phyloP scores from a whole-genome alignment of 1,140 invertebrate species.

The Mercenaria mercenaria region DNA sequence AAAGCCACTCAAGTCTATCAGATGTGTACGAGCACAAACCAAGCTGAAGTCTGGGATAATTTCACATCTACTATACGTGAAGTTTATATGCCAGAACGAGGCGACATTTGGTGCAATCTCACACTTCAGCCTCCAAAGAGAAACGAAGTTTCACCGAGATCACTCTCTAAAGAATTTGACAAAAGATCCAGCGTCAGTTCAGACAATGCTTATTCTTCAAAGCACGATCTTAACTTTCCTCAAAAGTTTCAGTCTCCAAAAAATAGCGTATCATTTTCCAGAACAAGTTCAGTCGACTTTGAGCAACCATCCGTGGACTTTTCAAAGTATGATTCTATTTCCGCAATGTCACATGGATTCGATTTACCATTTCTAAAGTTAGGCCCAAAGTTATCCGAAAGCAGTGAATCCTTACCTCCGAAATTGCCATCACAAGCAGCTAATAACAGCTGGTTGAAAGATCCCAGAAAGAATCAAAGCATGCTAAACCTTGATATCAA shows the following conservation, averaged over 20 bases:
- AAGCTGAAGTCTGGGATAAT: conserved; percentile 6
- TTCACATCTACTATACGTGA: neutral
- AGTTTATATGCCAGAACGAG: neutral
- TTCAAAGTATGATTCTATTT: no score
- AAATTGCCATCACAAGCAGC: neutral
- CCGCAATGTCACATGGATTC: neutral
- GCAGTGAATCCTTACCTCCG: neutral
- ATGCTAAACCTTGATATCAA: neutral
- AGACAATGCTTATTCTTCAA: neutral
- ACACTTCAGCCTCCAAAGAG: neutral
- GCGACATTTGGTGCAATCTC: neutral
- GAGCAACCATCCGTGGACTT: neutral
- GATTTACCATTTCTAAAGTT: neutral
- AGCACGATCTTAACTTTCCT: neutral
- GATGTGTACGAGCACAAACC: neutral
- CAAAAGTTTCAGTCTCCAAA: neutral
- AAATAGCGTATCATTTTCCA: neutral
- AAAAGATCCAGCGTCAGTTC: neutral
- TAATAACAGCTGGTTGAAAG: neutral
- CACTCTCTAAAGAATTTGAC: neutral
- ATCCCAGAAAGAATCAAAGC: neutral
- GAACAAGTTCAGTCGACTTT: neutral
- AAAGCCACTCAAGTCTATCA: conserved; percentile 8
- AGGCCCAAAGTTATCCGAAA: neutral
- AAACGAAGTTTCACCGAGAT: neutral